Base-by-base conservation (phyloP, 2,888 invertebrate species). In the Chromoteleia sp. region DNA sequence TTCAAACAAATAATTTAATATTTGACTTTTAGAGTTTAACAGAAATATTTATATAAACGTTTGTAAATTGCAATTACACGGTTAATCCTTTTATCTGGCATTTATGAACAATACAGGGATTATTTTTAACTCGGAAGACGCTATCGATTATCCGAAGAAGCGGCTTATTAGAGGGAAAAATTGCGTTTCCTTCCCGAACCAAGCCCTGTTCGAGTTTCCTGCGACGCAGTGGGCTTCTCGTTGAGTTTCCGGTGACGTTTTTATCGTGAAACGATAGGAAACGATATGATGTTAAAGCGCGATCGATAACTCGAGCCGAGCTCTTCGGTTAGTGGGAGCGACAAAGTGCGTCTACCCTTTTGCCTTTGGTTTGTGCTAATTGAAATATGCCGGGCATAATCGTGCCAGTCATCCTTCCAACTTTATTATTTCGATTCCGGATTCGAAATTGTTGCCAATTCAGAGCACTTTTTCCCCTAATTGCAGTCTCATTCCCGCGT, bases 251-350 rank as follows among this genome's bases (percentile, higher is more conserved):
- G 81, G 63, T 76, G 71, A 71, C 68, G 68, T 61, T 74, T 74
- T 80, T 74, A 74, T 80, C 79, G 63, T 61, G 48, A 25, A 58
- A 71, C 54, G 67, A 79, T 73, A 79, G 73, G 73, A 80, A 74
- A 52, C 81, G 67, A 67, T 73, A 67, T 50, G 81, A 81, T 71
- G 67, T 58, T 67, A 52, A 58, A 81, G 63, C 29, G 61, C 76
- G 76, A 81, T 81, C 81, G 81, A 81, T 81, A 77, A 76, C 59
- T 63, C 54, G 29, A 71, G 52, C 45, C 15, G 30, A 39, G 61
- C 61, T 61, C 43, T 50, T 67, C 33, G 39, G 21, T 21, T 39
- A 56, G 58, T 43, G 48, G 63, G 68, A 65, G 74, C 39, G 80
- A 63, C 80, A 80, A 80, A 75, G 76, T 45, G 56, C 70, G 71